Conservation (phyloP, 1,140 invertebrate genomes). For the Copidosoma floridanum region DNA sequence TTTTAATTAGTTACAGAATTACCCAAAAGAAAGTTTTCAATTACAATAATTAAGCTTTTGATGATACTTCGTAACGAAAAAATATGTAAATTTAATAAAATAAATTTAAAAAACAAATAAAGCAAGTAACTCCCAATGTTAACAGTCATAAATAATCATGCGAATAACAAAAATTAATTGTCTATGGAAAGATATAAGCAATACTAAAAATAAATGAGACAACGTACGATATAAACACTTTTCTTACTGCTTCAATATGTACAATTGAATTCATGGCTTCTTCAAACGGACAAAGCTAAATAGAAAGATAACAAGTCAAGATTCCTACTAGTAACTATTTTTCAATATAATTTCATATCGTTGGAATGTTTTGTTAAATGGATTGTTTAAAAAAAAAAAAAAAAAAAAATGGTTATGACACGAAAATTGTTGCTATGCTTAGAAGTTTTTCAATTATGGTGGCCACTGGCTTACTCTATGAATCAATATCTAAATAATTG, state of each 20-base stretch:
- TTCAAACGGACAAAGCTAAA: slow-evolving; percentile 29
- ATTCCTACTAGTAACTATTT: slow-evolving; percentile 10
- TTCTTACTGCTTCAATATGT: slow-evolving; percentile 30
- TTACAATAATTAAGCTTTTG: slow-evolving; percentile 10
- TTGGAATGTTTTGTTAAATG: not conserved
- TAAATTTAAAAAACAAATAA: slow-evolving; percentile 10
- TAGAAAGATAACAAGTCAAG: slow-evolving; percentile 28
- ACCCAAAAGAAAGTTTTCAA: no score
- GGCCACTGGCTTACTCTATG: slow-evolving; percentile 12
- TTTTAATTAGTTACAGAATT: no score
- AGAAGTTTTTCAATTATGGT: slow-evolving; percentile 2
- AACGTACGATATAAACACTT: slow-evolving; percentile 30
- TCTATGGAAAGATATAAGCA: slow-evolving; percentile 3
- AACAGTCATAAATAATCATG: slow-evolving; percentile 13
- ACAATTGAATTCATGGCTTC: slow-evolving; percentile 30
- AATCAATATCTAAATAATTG: no score
- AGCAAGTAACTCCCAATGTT: no score
- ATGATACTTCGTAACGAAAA: slow-evolving; percentile 15
- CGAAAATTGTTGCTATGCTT: slow-evolving; percentile 3
- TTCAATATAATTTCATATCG: no score
- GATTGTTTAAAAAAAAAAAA: not conserved
- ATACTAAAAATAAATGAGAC: slow-evolving; percentile 26
- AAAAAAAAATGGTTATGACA: slow-evolving; percentile 16
- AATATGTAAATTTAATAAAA: slow-evolving; percentile 1
- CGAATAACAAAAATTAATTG: slow-evolving; percentile 7